phyloP scores from a whole-genome alignment of 1,140 invertebrate species.

The Drosophila burlai region DNA sequence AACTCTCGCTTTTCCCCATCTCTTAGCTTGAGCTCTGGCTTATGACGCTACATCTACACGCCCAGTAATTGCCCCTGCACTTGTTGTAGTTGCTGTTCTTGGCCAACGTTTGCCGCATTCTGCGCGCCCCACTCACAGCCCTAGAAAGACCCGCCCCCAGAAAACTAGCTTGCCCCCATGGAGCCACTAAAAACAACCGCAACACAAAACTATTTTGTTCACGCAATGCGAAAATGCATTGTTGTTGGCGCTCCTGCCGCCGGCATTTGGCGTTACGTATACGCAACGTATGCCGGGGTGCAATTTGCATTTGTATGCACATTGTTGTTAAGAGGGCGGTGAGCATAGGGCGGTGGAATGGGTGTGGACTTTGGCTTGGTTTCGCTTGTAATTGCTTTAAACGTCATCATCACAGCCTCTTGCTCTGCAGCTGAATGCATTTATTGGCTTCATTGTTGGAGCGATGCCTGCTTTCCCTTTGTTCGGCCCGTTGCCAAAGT shows the following conservation, averaged over 20 bases:
- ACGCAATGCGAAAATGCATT: slow-evolving; percentile 78
- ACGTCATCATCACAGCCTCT: slow-evolving; percentile 70
- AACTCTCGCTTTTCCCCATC: slow-evolving; percentile 35
- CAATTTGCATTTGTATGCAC: slow-evolving; percentile 82
- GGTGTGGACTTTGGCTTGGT: slow-evolving; percentile 44
- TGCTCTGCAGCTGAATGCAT: slow-evolving; percentile 26
- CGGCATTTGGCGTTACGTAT: slow-evolving; percentile 78
- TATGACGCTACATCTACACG: slow-evolving; percentile 52
- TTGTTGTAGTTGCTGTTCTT: slow-evolving; percentile 44
- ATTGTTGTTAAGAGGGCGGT: slow-evolving; percentile 57
- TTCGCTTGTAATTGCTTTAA: slow-evolving; percentile 74
- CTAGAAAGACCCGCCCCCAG: slow-evolving; percentile 2
- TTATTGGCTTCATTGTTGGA: slow-evolving; percentile 42
- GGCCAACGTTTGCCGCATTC: slow-evolving; percentile 43
- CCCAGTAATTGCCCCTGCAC: slow-evolving; percentile 68
- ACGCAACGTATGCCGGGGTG: slow-evolving; percentile 71
- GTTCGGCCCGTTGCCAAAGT: slow-evolving; percentile 41
- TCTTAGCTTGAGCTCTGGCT: slow-evolving; percentile 26
- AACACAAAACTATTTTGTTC: slow-evolving; percentile 83
- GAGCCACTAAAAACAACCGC: slow-evolving; percentile 77
- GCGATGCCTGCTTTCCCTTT: neutral
- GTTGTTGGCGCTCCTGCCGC: slow-evolving; percentile 54
- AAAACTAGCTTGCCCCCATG: slow-evolving; percentile 20
- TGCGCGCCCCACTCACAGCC: slow-evolving; percentile 7
- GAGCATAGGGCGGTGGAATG: slow-evolving; percentile 4